These are phyloP conservation scores for Anas capensis DNA, from an alignment of 2,797 vertebrate genomes.

Conservation along the genomic window DNA sequence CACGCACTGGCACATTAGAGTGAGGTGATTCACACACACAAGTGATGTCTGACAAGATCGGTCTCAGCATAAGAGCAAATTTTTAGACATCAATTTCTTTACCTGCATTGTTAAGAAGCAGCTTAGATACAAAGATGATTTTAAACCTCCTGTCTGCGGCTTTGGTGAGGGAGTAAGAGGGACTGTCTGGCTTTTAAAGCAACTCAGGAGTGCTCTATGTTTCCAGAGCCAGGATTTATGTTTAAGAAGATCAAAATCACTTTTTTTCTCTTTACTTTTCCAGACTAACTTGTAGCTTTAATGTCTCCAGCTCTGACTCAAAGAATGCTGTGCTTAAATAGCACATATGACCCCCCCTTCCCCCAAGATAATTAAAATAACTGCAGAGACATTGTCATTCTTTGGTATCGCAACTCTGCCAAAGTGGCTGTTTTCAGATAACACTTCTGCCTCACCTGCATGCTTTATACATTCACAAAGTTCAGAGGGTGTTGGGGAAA, in stretches of 20 bases:
- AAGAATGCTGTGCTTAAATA: not conserved
- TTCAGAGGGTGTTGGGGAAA: not conserved
- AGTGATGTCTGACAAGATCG: not conserved
- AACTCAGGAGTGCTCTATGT: not conserved
- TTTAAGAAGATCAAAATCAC: not conserved
- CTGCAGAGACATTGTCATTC: not conserved
- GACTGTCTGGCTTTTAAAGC: not conserved
- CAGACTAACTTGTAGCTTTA: not conserved
- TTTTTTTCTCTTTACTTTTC: not conserved
- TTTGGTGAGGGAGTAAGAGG: not conserved
- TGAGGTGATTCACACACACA: not conserved
- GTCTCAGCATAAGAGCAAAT: not conserved
- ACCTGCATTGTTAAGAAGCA: constrained; percentile 1
- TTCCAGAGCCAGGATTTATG: not conserved
- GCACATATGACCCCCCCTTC: not conserved
- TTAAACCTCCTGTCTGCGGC: not conserved
- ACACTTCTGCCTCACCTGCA: not conserved
- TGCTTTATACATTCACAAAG: not conserved
- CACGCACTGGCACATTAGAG: not conserved
- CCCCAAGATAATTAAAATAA: not conserved
- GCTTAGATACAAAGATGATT: not conserved
- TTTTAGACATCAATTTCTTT: not conserved
- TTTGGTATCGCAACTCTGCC: not conserved
- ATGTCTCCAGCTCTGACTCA: not conserved
- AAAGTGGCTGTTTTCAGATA: not conserved